Evolutionary conservation across 2,888 invertebrate species (phyloP), one percentile per base, ranked within the genome.

Genomic region (Steinernema scapterisci): DNA sequence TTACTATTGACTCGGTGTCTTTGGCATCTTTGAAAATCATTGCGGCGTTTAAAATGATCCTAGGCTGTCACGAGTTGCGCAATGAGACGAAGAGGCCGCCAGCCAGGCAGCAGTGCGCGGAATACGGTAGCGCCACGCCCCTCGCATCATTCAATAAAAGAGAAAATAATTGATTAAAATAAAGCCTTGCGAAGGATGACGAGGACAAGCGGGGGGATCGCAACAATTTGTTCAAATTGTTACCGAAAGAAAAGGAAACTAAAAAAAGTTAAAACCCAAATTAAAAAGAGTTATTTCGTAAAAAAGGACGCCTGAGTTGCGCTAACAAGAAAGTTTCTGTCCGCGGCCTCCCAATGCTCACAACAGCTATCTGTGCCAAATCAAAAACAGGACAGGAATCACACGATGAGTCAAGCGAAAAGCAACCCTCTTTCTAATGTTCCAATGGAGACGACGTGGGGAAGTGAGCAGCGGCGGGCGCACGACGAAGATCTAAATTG

Each of bases 91-190:
- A 63, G 38, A 9, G 38, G 9, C 3, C 38, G 38, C 38, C 5
- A 38, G 38, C 38, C 9, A 38, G 38, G 38, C 38, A 38, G 38
- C 27, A 27, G 63, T 31, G 63, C 27, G 16, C 38, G 63, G 16
- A 6, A 63, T 63, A 63, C 63, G 63, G 63, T 63, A 63, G 63
- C 38, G 63, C 63, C 63, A 63, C 63, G 63, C 63, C 63, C 63
- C 31, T 63, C 31, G 63, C 16, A 2, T 6, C 63, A 63, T 9
- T 63, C 16, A 31, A 27, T 27, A 11, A 9, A n/a, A 19, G 48
- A 23, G 63, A 5, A 11, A 27, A 63, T 63, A 63, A 63, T 63
- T 63, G 63, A 63, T 63, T 38, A 63, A 63, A 16, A 16, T 19
- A 7, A 48, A 5, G 48, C 16, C 13, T 3, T 48, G 48, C 16